Percentiles rank a stretch among this genome's conserved stretches.
phyloP scores from a whole-genome alignment of 2,113 vertebrate species.

The Microtus pennsylvanicus region DNA sequence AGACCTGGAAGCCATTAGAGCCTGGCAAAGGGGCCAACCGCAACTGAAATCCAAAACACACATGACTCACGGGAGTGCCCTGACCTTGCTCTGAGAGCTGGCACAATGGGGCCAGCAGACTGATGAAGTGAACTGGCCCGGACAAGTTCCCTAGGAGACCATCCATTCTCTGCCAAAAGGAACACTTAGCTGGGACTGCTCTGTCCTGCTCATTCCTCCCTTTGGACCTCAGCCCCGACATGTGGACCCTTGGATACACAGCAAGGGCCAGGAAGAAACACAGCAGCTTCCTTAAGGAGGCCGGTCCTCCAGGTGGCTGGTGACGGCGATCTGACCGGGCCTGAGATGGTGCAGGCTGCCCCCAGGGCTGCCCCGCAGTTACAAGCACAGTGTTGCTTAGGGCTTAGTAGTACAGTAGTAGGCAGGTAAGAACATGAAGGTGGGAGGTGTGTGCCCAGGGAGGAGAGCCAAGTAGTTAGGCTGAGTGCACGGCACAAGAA shows the following conservation, averaged over 20 bases:
- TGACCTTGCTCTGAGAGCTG: neutral
- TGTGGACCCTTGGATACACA: no score
- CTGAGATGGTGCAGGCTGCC: accelerated
- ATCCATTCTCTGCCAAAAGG: neutral
- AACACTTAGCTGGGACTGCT: neutral
- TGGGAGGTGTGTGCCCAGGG: neutral
- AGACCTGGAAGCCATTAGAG: conserved; percentile 44
- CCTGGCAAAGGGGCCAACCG: neutral
- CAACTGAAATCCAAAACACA: neutral
- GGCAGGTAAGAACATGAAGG: neutral
- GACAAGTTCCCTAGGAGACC: neutral
- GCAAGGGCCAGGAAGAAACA: neutral
- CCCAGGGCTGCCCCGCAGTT: no score
- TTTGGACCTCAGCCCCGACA: neutral
- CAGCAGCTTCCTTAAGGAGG: neutral
- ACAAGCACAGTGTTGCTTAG: neutral
- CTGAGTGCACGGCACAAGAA: neutral
- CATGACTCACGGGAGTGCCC: neutral
- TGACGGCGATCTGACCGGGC: no score
- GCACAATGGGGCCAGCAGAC: neutral
- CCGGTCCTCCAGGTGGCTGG: neutral
- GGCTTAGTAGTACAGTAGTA: accelerated
- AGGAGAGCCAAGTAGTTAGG: neutral
- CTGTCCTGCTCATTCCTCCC: no score
- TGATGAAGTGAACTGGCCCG: neutral